Conservation (phyloP, 2,888 invertebrate genomes). For the Omphaloscelis lunosa region DNA sequence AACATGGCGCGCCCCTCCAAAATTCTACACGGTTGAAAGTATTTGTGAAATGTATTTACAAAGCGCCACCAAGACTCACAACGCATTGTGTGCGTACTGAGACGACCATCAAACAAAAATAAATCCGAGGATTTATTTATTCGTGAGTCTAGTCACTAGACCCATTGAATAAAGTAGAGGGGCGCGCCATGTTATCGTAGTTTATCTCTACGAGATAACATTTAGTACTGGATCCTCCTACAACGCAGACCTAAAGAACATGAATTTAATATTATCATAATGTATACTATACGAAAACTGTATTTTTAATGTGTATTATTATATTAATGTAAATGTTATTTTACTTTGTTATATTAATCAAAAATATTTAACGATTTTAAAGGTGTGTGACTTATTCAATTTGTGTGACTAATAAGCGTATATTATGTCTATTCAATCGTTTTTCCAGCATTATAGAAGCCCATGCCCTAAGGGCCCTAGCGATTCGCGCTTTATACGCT, state of each 20-base stretch:
- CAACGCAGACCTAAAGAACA: neutral
- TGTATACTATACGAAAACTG: neutral
- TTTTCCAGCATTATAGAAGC: constrained; percentile 4
- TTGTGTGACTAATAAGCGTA: neutral
- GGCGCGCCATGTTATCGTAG: no score
- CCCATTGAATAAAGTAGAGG: no score
- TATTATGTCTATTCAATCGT: constrained; percentile 30
- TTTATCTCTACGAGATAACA: neutral
- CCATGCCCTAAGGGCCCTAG: no score
- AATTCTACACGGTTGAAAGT: no score
- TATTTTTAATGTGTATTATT: neutral
- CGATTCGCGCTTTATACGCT: neutral
- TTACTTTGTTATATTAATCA: neutral
- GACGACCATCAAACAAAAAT: no score
- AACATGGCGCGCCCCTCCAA: no score
- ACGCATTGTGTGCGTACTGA: no score
- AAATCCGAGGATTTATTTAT: no score
- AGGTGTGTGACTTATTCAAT: neutral
- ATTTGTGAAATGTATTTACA: no score
- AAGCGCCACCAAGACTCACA: no score
- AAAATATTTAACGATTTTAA: constrained; percentile 12
- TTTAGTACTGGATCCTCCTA: neutral
- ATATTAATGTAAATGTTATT: constrained; percentile 1
- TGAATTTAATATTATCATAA: constrained; percentile 2
- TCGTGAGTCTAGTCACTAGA: no score